A percentile compares a stretch with the other conserved stretches of the same genome.
Evolutionary conservation across 37 sponge, comb jelly and placozoan species (phyloP).

Genomic region (Chondrilla cf. caribensis): DNA sequence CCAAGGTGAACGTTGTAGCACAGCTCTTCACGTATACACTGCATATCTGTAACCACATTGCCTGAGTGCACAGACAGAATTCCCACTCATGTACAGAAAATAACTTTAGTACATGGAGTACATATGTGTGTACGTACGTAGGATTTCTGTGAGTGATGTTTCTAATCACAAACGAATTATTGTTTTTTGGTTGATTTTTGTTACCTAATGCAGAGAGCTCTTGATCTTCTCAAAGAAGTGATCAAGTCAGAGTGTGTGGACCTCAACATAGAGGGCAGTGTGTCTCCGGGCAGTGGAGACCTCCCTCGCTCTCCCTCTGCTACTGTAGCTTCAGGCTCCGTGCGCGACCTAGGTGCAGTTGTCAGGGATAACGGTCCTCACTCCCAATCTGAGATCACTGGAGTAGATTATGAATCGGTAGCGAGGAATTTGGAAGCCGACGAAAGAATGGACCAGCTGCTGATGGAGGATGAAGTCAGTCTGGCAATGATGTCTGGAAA

Average conservation of each 20-base stretch:
- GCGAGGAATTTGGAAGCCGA: constrained; percentile 51
- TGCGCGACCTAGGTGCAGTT: neutral
- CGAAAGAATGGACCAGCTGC: constrained; percentile 51
- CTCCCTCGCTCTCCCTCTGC: neutral
- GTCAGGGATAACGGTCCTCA: no score
- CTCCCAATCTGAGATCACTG: neutral
- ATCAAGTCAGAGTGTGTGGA: constrained; percentile 7
- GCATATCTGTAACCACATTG: no score
- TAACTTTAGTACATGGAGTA: no score
- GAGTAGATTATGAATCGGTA: constrained; percentile 29
- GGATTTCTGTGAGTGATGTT: no score
- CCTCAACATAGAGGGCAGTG: neutral
- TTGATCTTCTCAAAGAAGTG: constrained; percentile 12
- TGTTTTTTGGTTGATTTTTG: no score
- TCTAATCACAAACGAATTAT: no score
- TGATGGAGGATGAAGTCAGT: constrained; percentile 75
- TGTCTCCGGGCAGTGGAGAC: neutral
- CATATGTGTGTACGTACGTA: no score
- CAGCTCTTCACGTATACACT: neutral
- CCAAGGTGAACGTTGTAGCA: constrained; percentile 50
- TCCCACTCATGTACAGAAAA: no score
- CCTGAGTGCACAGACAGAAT: no score
- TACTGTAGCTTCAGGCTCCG: neutral
- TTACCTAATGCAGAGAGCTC: constrained; percentile 38
- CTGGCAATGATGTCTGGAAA: constrained; percentile 31